Evolutionary conservation across 2,888 invertebrate genomes (phyloP).

Genomic region (Drosophila sordidapex): DNA sequence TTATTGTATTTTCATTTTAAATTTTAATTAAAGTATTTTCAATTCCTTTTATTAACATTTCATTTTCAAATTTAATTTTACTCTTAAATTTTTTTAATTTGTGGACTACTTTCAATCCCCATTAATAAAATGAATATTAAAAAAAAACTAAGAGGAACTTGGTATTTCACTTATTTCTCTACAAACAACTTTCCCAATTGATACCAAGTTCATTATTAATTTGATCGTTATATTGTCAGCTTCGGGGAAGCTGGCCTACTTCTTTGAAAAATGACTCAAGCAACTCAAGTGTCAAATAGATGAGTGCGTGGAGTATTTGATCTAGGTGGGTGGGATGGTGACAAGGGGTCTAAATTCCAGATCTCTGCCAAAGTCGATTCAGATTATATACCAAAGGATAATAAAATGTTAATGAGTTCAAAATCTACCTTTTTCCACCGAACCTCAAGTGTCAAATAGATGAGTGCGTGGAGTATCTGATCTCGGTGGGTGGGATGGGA

Average conservation of each 20-base stretch:
- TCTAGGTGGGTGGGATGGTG: too few species aligned
- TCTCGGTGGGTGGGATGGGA: too few species aligned
- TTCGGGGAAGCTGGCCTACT: neutral
- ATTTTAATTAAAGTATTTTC: neutral
- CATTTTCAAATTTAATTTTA: neutral
- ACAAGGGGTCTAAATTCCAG: neutral
- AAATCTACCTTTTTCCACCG: too few species aligned
- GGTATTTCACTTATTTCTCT: neutral
- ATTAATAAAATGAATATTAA: neutral
- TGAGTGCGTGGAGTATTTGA: neutral
- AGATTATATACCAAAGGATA: too few species aligned
- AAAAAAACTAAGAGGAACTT: neutral
- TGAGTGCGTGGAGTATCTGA: neutral
- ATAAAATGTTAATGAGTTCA: too few species aligned
- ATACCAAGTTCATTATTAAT: slow-evolving; percentile 37
- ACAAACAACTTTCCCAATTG: slow-evolving; percentile 1
- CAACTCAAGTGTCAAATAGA: slow-evolving; percentile 21
- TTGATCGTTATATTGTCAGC: slow-evolving; percentile 21
- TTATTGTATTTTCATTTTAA: neutral
- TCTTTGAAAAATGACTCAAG: slow-evolving; percentile 22
- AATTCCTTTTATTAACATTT: too few species aligned
- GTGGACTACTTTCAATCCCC: too few species aligned
- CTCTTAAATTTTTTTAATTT: neutral
- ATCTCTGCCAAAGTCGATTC: neutral
- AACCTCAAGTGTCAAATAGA: slow-evolving; percentile 16